Evolutionary conservation across 2,888 invertebrate genomes (phyloP).

Genomic region (Athalia rosae): DNA sequence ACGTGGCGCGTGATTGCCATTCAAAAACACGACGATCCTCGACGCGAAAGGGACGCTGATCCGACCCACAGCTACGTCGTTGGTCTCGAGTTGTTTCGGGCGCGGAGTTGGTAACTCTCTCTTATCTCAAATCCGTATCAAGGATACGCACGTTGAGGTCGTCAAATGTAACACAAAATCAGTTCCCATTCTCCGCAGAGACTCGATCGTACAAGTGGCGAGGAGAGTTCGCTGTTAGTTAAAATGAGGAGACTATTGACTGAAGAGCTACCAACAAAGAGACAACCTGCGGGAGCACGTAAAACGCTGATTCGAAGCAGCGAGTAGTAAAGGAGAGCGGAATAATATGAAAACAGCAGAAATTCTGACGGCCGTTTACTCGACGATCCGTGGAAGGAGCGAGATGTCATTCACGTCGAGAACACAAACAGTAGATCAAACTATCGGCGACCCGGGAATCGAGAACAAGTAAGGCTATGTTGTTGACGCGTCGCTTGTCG

Average conservation of each 20-base stretch:
- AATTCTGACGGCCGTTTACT: constrained; percentile 16
- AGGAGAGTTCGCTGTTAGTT: too few species aligned
- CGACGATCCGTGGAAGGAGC: constrained; percentile 1
- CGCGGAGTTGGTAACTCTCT: too few species aligned
- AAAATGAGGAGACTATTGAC: constrained; percentile 2
- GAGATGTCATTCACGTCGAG: constrained; percentile 20
- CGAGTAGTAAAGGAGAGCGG: background rate
- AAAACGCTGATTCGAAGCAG: background rate
- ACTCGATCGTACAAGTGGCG: too few species aligned
- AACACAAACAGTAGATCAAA: background rate
- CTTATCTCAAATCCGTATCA: too few species aligned
- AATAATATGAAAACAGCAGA: background rate
- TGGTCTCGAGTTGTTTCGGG: too few species aligned
- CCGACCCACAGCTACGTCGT: too few species aligned
- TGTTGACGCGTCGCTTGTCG: constrained; percentile 48
- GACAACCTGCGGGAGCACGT: background rate
- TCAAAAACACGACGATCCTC: background rate
- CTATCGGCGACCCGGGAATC: background rate
- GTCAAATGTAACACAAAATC: too few species aligned
- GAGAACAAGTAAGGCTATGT: background rate
- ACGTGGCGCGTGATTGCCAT: background rate
- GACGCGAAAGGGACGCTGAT: background rate
- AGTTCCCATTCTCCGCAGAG: too few species aligned
- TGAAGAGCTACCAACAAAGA: background rate
- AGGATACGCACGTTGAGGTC: too few species aligned